Evolutionary conservation across 1,140 invertebrate species (phyloP), one percentile per base, ranked within the genome.

Genomic region (Grapholita molesta): DNA sequence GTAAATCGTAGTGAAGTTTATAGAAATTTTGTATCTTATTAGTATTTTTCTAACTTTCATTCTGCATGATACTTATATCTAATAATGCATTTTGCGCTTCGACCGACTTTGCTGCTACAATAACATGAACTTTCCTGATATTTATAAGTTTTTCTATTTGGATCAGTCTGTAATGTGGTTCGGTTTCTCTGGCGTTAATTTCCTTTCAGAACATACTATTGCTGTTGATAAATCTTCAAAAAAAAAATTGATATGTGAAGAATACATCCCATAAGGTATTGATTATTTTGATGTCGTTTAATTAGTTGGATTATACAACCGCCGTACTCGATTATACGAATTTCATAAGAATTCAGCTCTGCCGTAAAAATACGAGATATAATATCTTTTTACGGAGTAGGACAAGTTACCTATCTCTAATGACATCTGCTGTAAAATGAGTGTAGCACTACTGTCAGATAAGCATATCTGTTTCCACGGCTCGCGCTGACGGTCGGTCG

Each of bases 161-260:
- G 81, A 83, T 83, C 81, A 83, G 81, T 78, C 79, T 83, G 81
- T 71, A 64, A 69, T 61, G 24, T 61, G 12, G 55, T 28, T 28
- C 23, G 42, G 42, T 48, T 48, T 48, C 18, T 48, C 38, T 12
- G 38, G 38, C 38, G 38, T 21, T 2, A 1, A 48, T 21, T 21
- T 48, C 21, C 18, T 48, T 48, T 21, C 42, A 48, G 42, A 21
- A n/a, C 8, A 21, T 21, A 21, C 21, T 48, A 21, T 15, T 8
- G 15, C 15, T n/a, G n/a, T n/a, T n/a, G n/a, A n/a, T n/a, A n/a
- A n/a, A n/a, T n/a, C n/a, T n/a, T n/a, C n/a, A n/a, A n/a, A n/a
- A n/a, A n/a, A n/a, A n/a, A n/a, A n/a, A 8, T 48, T 21, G 6
- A 48, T 18, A 48, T 9, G 18, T 18, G 7, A 48, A 21, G 21